phyloP scores from a whole-genome alignment of 2,797 vertebrate genomes.

The Carcharodon carcharias region DNA sequence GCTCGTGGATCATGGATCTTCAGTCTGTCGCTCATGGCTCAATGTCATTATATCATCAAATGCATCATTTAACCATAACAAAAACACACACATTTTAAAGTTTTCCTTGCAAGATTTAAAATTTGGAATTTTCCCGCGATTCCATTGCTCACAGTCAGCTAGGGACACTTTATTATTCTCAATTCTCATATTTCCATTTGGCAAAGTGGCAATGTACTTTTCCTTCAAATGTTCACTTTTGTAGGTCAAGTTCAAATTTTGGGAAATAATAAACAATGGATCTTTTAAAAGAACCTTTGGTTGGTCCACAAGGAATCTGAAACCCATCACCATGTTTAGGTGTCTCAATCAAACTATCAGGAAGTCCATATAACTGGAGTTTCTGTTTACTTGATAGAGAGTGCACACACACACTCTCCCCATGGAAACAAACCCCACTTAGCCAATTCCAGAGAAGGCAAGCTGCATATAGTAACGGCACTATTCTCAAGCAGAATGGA shows the following conservation, averaged over 20 bases:
- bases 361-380: neutral
- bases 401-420: neutral
- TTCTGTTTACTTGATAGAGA: neutral
- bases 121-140: neutral
- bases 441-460: neutral
- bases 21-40: neutral
- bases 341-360: neutral
- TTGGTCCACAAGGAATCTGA: neutral
- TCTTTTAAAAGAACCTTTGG: too few relatives aligned
- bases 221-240: neutral
- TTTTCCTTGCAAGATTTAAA: neutral
- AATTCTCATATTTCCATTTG: neutral
- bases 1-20: neutral
- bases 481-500: neutral
- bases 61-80: neutral
- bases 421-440: neutral
- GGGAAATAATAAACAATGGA: neutral
- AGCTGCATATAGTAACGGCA: neutral
- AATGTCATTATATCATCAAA: neutral
- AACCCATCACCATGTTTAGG: neutral
- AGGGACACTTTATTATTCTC: neutral
- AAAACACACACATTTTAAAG: neutral
- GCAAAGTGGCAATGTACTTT: neutral
- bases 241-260: neutral
- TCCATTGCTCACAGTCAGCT: neutral